Conservation (phyloP, 2,113 vertebrate species). For the Lepidothrix coronata region DNA sequence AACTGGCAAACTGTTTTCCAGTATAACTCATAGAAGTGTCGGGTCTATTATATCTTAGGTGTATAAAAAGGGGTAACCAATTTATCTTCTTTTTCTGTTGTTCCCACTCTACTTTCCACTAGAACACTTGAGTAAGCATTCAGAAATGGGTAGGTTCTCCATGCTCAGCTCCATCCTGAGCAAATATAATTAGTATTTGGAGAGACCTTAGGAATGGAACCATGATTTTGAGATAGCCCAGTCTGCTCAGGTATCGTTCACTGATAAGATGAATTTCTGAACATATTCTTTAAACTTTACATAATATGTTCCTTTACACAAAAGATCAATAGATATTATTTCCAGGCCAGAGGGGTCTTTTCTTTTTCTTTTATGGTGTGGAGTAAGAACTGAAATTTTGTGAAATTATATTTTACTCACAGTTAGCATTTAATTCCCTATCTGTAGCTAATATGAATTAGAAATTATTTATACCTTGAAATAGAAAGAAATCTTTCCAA, state of each 20-base stretch:
- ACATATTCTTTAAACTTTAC: not conserved
- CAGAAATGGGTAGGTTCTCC: not conserved
- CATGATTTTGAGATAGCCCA: not conserved
- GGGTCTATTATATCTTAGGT: not conserved
- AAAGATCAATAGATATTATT: not conserved
- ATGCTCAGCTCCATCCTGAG: not conserved
- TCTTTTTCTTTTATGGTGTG: not conserved
- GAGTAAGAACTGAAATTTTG: not conserved
- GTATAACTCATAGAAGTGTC: not conserved
- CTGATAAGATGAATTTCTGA: not conserved
- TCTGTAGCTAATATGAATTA: not conserved
- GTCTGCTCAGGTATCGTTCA: not conserved
- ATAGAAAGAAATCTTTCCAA: not conserved
- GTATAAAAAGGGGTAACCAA: fast-evolving
- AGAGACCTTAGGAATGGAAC: not conserved
- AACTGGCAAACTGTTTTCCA: not conserved
- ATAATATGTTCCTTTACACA: not conserved
- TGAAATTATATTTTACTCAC: not conserved
- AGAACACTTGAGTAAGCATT: not conserved
- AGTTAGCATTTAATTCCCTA: not conserved
- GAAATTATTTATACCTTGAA: not conserved
- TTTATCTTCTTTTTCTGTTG: not conserved
- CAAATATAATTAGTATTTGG: not conserved
- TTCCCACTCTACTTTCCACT: not conserved
- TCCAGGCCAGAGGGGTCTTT: not conserved